These are phyloP conservation scores for Eupithecia exiguata DNA, from an alignment of 2,888 invertebrate genomes.

Conservation along the genomic window DNA sequence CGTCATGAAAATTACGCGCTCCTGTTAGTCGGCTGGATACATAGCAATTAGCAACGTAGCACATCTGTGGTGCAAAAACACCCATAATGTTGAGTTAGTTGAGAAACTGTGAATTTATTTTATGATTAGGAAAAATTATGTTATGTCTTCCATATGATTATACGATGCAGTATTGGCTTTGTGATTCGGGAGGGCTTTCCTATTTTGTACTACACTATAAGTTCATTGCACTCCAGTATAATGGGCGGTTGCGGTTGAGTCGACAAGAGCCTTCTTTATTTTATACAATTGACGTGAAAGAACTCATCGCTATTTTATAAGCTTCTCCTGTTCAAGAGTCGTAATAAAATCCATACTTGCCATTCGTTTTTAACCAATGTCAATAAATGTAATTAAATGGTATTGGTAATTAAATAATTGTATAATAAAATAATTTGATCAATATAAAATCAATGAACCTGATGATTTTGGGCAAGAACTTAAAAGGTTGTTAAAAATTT, in stretches of 20 bases:
- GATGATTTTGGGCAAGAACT: neutral
- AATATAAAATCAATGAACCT: neutral
- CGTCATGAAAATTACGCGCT: too few species aligned
- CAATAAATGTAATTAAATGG: neutral
- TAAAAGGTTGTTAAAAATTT: neutral
- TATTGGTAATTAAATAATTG: too few species aligned
- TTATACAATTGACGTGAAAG: neutral
- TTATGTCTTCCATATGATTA: conserved; percentile 67
- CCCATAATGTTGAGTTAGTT: neutral
- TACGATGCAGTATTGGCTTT: conserved; percentile 66
- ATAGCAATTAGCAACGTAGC: too few species aligned
- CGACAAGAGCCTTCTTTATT: conserved; percentile 36
- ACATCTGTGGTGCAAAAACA: too few species aligned
- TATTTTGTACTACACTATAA: conserved; percentile 75
- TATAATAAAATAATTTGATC: too few species aligned
- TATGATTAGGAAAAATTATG: conserved; percentile 52
- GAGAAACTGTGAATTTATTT: conserved; percentile 47
- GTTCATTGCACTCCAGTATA: conserved; percentile 77
- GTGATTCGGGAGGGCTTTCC: conserved; percentile 76
- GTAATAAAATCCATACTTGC: neutral
- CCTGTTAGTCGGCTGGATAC: too few species aligned
- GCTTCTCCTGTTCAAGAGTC: neutral
- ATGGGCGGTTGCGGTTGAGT: conserved; percentile 54
- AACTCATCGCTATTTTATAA: neutral
- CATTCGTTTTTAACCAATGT: neutral